These are phyloP conservation scores for Rhodophaea formosa DNA, from an alignment of 2,888 invertebrate species.

Conservation along the genomic window DNA sequence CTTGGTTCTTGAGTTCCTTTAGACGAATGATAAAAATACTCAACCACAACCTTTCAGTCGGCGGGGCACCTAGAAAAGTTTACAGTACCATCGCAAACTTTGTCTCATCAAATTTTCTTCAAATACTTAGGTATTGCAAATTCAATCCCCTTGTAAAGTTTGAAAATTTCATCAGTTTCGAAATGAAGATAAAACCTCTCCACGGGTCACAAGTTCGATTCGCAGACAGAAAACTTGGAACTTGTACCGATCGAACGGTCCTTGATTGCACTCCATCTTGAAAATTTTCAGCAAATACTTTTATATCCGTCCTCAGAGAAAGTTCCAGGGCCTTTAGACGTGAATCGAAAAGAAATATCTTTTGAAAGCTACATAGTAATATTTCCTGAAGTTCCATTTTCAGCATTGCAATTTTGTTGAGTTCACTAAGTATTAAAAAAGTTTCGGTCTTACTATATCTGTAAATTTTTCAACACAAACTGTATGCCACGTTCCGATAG, in stretches of 20 bases:
- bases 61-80: neutral
- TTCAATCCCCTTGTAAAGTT: conserved; percentile 59
- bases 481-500: too few species aligned
- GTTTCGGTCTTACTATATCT: neutral
- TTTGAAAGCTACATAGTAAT: conserved; percentile 26
- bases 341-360: conserved; percentile 39
- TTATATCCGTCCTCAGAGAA: conserved; percentile 31
- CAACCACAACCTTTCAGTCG: too few species aligned
- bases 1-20: too few species aligned
- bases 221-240: conserved; percentile 52
- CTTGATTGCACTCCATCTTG: conserved; percentile 67
- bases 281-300: conserved; percentile 61
- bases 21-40: too few species aligned
- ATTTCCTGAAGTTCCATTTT: conserved; percentile 8
- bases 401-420: conserved; percentile 1
- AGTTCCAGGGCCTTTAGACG: conserved; percentile 34
- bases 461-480: too few species aligned
- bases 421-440: neutral
- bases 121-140: conserved; percentile 42
- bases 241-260: conserved; percentile 56
- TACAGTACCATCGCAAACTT: neutral
- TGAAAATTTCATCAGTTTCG: conserved; percentile 64
- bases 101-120: conserved; percentile 19
- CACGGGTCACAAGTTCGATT: conserved; percentile 59
- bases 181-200: conserved; percentile 54